Base-by-base conservation (phyloP, 2,888 invertebrate genomes). In the Sesia bembeciformis region DNA sequence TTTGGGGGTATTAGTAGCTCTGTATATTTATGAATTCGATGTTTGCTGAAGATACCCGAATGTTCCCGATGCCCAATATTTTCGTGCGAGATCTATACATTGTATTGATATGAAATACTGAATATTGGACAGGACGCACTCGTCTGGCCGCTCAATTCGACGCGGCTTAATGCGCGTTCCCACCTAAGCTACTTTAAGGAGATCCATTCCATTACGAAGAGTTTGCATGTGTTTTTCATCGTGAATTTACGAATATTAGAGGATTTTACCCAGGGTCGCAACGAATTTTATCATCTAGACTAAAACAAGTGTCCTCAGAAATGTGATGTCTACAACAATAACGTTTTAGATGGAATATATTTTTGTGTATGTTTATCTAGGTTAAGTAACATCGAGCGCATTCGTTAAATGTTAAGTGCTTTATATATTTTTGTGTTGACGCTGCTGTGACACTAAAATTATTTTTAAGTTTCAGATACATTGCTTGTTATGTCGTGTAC, bases 311-410 rank as follows among this genome's bases (percentile, higher is more conserved):
- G 84, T 86, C 84, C 86, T 84, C 81, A 78, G 66, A 75, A 84
- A 74, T 89, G 88, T 89, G 88, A 88, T 89, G 86, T 85, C 77
- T 78, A 78, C 82, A 84, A 88, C 88, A 87, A 88, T 88, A 88
- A 88, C 78, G 79, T 86, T 86, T 86, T 82, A 84, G 83, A 86
- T 81, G 57, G 77, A 84, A 83, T 88, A 53, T 57, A 87, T 87
- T 87, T 88, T 88, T 85, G 84, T 88, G 87, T 88, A 85, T 84
- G 82, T 87, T 82, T 87, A 81, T 82, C 81, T 81, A 83, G 79
- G 69, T 71, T 87, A 86, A 82, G 84, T 67, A 50, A 66, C 74
- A 70, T 67, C 68, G 8, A 67, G 67, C 61, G 81, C 85, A 75
- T 86, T 84, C 83, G 88, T 76, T 66, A 85, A 84, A 84, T 87